phyloP scores from a whole-genome alignment of 2,797 vertebrate species.

The Cheirogaleus major region DNA sequence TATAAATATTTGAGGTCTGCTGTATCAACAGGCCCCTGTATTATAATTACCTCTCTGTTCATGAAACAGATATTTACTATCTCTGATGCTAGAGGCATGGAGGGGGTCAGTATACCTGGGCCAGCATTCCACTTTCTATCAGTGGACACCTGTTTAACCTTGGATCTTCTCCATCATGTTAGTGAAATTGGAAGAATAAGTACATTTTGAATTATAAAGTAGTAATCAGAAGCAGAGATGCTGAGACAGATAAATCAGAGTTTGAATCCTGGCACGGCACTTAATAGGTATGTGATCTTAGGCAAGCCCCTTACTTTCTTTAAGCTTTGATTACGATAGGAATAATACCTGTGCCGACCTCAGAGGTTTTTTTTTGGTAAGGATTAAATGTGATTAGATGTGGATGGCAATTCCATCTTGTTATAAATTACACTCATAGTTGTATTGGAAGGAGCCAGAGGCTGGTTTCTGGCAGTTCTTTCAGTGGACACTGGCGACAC shows the following conservation, averaged over 20 bases:
- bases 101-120: neutral
- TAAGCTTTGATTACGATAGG: neutral
- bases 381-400: neutral
- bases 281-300: neutral
- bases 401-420: neutral
- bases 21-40: neutral
- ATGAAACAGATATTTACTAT: neutral
- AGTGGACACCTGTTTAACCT: neutral
- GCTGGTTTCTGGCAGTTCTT: neutral
- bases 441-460: neutral
- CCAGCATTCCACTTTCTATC: neutral
- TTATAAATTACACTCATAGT: neutral
- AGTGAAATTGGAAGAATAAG: slow-evolving; percentile 1
- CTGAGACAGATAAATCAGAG: neutral
- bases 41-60: neutral
- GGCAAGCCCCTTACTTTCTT: neutral
- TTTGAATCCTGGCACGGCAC: neutral
- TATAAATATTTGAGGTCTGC: neutral
- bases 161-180: neutral
- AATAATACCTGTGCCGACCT: neutral
- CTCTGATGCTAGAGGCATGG: neutral
- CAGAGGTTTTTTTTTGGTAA: neutral
- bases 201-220: neutral
- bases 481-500: neutral
- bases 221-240: neutral